Percentiles rank a stretch among this genome's conserved stretches.
Conservation (phyloP, 2,888 invertebrate genomes). For the Koerneria pararmatus region DNA sequence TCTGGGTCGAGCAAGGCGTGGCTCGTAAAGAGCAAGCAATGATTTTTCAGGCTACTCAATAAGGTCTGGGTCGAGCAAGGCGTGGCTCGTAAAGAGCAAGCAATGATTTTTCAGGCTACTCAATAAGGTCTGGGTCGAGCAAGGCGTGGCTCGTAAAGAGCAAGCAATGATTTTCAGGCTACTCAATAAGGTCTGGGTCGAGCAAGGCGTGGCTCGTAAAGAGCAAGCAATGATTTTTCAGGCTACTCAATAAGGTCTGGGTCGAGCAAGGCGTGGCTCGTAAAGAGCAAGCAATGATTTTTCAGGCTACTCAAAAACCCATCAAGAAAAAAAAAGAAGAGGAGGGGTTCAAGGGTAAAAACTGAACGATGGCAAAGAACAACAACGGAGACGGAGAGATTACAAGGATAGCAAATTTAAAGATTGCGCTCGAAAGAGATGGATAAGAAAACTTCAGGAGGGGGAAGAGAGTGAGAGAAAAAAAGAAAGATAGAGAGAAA, state of each 20-base stretch:
- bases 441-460: background rate
- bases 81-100: too few species aligned
- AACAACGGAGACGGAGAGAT: background rate
- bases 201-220: conserved; percentile 5
- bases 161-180: too few species aligned
- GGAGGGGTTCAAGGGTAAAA: conserved; percentile 2
- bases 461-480: background rate
- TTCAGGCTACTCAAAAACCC: conserved; percentile 1
- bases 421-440: background rate
- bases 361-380: conserved; percentile 1
- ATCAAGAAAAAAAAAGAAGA: background rate
- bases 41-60: too few species aligned
- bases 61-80: too few species aligned
- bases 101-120: too few species aligned
- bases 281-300: conserved; percentile 2
- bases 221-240: background rate
- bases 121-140: too few species aligned
- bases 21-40: too few species aligned
- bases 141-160: too few species aligned
- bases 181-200: background rate
- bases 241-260: background rate
- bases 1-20: too few species aligned
- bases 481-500: too few species aligned
- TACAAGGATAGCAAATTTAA: background rate
- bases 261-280: conserved; percentile 7